phyloP scores from a whole-genome alignment of 2,888 invertebrate genomes.

The Sphaerophoria rueppellii region DNA sequence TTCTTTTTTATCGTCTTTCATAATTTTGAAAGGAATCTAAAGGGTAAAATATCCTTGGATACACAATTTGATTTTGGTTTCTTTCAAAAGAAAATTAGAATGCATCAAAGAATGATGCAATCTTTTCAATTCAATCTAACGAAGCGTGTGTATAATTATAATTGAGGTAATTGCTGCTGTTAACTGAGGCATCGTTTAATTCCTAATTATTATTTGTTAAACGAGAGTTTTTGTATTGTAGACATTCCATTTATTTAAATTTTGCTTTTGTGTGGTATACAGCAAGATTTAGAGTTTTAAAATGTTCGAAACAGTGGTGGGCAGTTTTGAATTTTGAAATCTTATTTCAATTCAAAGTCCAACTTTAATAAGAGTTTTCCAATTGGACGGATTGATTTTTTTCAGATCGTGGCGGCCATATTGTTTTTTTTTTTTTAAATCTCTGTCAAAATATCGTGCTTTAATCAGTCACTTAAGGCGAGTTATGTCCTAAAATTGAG shows the following conservation, averaged over 20 bases:
- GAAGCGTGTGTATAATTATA: neutral
- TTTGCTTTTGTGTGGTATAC: neutral
- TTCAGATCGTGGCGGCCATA: too few relatives aligned
- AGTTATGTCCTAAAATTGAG: too few relatives aligned
- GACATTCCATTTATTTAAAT: neutral
- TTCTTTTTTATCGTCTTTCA: too few relatives aligned
- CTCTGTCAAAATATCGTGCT: too few relatives aligned
- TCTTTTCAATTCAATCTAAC: constrained; percentile 3
- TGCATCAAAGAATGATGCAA: constrained; percentile 15
- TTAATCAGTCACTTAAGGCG: too few relatives aligned
- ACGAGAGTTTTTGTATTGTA: neutral
- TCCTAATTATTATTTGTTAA: neutral
- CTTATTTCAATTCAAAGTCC: too few relatives aligned
- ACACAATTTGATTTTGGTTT: neutral
- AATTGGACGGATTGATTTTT: too few relatives aligned
- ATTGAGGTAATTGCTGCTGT: neutral
- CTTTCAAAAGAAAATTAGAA: neutral
- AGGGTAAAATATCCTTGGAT: neutral
- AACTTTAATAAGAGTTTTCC: too few relatives aligned
- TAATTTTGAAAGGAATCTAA: neutral
- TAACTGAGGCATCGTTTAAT: neutral
- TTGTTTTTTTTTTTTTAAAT: too few relatives aligned
- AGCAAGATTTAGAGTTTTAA: too few relatives aligned
- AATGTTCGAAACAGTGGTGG: too few relatives aligned
- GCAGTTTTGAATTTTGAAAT: too few relatives aligned